These are phyloP conservation scores for Oceanodroma tethys DNA, from an alignment of 2,113 vertebrate genomes.

Conservation along the genomic window DNA sequence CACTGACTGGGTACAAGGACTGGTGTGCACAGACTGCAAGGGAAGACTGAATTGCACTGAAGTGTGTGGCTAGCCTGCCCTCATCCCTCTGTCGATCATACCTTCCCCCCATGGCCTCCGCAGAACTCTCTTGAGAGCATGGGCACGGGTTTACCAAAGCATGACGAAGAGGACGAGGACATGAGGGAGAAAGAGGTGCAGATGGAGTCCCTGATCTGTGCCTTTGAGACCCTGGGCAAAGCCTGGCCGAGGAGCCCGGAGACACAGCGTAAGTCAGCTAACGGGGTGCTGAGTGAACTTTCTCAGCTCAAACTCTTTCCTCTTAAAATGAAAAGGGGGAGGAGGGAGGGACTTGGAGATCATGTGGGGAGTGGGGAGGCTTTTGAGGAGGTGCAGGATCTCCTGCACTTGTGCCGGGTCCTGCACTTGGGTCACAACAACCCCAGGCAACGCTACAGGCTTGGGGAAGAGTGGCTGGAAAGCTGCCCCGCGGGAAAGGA, in stretches of 20 bases:
- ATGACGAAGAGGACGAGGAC: constrained; percentile 74
- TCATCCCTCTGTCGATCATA: neutral
- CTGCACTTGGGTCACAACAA: no score
- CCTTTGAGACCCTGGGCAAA: constrained; percentile 91
- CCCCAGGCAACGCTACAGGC: no score
- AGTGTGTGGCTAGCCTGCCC: neutral
- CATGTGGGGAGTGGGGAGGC: neutral
- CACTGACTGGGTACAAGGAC: neutral
- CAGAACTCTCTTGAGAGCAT: constrained; percentile 82
- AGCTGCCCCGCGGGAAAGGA: no score
- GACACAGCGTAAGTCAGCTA: constrained; percentile 83
- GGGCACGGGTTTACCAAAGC: constrained; percentile 65
- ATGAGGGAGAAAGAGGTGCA: constrained; percentile 83
- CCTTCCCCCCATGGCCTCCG: neutral
- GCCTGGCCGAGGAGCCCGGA: constrained; percentile 84
- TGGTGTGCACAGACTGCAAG: neutral
- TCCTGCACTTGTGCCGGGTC: no score
- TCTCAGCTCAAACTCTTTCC: neutral
- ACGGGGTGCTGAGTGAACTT: neutral
- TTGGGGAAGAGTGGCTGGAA: no score
- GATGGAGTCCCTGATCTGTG: constrained; percentile 86
- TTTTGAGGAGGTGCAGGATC: neutral
- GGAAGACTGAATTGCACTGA: neutral
- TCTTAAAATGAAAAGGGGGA: neutral
- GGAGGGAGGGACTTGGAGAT: neutral